Conservation (phyloP, 2,797 vertebrate genomes). For the Arrhamphus sclerolepis region DNA sequence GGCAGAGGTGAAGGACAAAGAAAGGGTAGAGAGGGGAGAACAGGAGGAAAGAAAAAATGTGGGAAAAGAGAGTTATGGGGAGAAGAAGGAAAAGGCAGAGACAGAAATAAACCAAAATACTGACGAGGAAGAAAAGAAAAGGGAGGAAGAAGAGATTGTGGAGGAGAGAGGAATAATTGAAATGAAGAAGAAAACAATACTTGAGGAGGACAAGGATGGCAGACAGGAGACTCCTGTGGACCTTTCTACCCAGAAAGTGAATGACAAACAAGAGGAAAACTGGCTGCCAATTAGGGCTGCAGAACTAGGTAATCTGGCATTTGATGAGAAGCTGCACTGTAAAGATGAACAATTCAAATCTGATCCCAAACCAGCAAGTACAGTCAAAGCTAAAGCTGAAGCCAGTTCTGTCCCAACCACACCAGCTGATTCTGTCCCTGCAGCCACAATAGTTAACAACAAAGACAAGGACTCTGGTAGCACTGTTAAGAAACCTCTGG, state of each 20-base stretch:
- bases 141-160: background rate
- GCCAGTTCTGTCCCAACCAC: background rate
- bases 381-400: background rate
- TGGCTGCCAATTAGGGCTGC: constrained; percentile 53
- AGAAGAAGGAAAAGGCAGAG: too few relatives aligned
- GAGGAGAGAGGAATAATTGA: background rate
- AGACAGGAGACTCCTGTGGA: constrained; percentile 5
- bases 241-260: constrained; percentile 20
- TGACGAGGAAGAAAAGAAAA: background rate
- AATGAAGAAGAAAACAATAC: background rate
- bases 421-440: constrained; percentile 10
- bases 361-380: constrained; percentile 12
- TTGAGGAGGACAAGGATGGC: background rate
- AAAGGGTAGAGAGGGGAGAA: background rate
- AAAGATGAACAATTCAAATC: constrained; percentile 25
- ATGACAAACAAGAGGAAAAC: constrained; percentile 4
- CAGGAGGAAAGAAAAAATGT: background rate
- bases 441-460: constrained; percentile 8
- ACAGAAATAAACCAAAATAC: background rate
- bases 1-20: background rate
- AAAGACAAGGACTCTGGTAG: constrained; percentile 9
- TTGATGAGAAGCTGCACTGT: constrained; percentile 38
- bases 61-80: background rate
- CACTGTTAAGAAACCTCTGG: constrained; percentile 7
- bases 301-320: constrained; percentile 67